These are phyloP conservation scores for Cerceris ruficornis DNA, from an alignment of 2,888 invertebrate species.

Conservation along the genomic window DNA sequence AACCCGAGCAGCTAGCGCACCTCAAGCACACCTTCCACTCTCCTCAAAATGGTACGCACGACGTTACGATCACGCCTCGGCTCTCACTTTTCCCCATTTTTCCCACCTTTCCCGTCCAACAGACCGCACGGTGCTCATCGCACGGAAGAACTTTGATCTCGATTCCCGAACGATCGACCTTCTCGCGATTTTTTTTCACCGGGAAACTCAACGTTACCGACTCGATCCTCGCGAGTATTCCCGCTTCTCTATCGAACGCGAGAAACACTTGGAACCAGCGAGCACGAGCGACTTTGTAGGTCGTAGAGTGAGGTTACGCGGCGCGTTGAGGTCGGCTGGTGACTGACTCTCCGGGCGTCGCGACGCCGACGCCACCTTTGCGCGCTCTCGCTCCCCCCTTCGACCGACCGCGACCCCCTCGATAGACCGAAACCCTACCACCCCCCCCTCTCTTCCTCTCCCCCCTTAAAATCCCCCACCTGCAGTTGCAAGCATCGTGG, in stretches of 20 bases:
- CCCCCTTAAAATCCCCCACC: slow-evolving; percentile 32
- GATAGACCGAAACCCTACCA: slow-evolving; percentile 30
- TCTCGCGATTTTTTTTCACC: neutral
- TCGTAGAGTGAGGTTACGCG: slow-evolving; percentile 69
- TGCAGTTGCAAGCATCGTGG: slow-evolving; percentile 62
- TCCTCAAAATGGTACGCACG: neutral
- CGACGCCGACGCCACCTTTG: slow-evolving; percentile 80
- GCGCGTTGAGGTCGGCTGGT: slow-evolving; percentile 78
- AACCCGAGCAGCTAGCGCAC: no score
- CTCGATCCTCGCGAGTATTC: no score
- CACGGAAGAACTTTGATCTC: no score
- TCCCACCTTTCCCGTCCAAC: neutral
- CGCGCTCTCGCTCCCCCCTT: slow-evolving; percentile 57
- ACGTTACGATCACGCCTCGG: neutral
- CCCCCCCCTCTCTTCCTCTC: slow-evolving; percentile 9
- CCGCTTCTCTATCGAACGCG: neutral
- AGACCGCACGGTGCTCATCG: neutral
- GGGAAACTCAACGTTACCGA: neutral
- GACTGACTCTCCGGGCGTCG: slow-evolving; percentile 80
- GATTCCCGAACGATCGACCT: neutral
- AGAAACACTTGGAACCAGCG: slow-evolving; percentile 16
- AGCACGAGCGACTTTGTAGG: slow-evolving; percentile 22
- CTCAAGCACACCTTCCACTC: neutral
- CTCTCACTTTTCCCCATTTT: neutral
- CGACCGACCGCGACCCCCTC: slow-evolving; percentile 59